phyloP scores from a whole-genome alignment of 2,113 vertebrate species.

The Nesoenas mayeri region DNA sequence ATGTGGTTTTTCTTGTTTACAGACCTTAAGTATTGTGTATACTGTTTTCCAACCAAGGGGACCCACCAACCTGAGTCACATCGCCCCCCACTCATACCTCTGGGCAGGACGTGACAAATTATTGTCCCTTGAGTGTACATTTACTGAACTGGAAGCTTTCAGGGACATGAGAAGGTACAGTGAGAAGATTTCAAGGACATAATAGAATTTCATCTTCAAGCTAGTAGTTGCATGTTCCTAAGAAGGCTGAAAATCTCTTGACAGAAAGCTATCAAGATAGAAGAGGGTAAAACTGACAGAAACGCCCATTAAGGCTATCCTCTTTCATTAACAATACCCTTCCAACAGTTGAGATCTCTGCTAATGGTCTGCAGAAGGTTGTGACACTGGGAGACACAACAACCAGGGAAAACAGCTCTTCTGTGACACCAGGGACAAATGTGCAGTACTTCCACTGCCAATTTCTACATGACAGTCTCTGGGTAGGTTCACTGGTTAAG shows the following conservation, averaged over 20 bases:
- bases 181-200: neutral
- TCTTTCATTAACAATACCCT: neutral
- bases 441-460: neutral
- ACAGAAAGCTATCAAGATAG: neutral
- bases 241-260: neutral
- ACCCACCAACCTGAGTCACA: no score
- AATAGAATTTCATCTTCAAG: neutral
- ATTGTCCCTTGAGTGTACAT: neutral
- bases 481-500: neutral
- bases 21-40: no score
- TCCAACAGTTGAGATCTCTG: neutral
- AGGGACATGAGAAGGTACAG: neutral
- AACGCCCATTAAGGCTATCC: neutral
- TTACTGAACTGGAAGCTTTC: neutral
- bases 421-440: neutral
- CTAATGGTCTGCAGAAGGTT: neutral
- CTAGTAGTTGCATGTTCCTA: neutral
- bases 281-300: neutral
- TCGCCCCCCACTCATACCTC: no score
- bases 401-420: neutral
- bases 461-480: neutral
- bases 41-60: no score
- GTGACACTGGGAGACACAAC: neutral
- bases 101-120: no score
- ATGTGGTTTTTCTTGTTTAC: no score